Base-by-base conservation (phyloP, 2,113 vertebrate genomes). In the Arvicanthis niloticus region DNA sequence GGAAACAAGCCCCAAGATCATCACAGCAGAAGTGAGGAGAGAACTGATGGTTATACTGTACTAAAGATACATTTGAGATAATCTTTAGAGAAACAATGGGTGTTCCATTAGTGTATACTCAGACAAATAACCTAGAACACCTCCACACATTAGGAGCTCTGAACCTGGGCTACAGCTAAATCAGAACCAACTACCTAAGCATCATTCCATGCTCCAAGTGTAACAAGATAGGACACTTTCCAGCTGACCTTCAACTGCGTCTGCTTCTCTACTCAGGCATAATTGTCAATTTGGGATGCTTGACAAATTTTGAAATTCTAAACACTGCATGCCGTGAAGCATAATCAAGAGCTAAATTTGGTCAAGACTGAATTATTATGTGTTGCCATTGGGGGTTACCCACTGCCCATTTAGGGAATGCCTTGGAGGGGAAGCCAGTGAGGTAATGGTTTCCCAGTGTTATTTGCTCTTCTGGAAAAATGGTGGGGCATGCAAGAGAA, bases 251-350 rank as follows among this genome's bases (percentile, higher is more conserved):
- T 51, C 45, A 19, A 87, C 40, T n/a, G 17, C 13, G 40, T 90
- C 53, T 85, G 53, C 34, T 91, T 34, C 68, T 78, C 62, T 1
- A 62, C 58, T 91, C 58, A 68, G 89, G 29, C 24, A 72, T 89
- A 96, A 89, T 42, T 91, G 34, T 91, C n/a, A 81, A 67, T 86
- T 82, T 95, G 65, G 68, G 22, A 82, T 91, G 81, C 51, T 12
- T 94, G 40, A 73, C 37, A 86, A 77, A 77, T 10, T 82, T 48
- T 89, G 62, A 94, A 89, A 96, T 86, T 34, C 22, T 89, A 91
- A 60, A 58, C 34, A 67, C 60, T 22, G 51, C 45, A 34, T 21
- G 78, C 62, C 37, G 37, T 24, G 56, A 2, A 0, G 21, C 81
- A 48, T 22, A 86, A 73, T 73, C 26, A n/a, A n/a, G 48, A 67